phyloP scores from a whole-genome alignment of 2,888 invertebrate genomes.

The Acholoe squamosa region DNA sequence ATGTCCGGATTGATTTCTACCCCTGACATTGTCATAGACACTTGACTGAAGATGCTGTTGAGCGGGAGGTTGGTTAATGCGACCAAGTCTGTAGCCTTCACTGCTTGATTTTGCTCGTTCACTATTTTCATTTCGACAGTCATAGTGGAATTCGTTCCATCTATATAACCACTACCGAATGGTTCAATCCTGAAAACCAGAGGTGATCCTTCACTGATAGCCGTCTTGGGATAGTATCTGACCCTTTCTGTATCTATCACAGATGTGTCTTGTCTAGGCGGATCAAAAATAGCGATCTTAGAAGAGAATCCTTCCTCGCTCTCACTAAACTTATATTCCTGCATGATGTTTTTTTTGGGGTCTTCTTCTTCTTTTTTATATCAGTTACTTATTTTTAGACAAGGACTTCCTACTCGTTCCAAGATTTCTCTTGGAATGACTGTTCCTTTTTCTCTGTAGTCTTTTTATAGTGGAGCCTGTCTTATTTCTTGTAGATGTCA shows the following conservation, averaged over 20 bases:
- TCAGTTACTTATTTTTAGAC: background rate
- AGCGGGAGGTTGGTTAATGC: background rate
- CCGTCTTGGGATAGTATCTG: background rate
- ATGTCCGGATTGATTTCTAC: background rate
- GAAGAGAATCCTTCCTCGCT: background rate
- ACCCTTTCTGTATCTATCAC: background rate
- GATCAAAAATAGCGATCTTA: background rate
- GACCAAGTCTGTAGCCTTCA: background rate
- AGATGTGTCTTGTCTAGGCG: background rate
- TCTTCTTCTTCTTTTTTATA: background rate
- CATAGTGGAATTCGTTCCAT: background rate
- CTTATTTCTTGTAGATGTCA: background rate
- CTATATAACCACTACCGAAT: background rate
- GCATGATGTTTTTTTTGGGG: background rate
- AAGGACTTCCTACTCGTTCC: background rate
- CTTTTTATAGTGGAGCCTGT: conserved; percentile 1
- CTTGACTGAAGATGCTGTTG: background rate
- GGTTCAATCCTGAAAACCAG: background rate
- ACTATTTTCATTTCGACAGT: background rate
- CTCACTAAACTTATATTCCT: background rate
- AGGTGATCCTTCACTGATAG: background rate
- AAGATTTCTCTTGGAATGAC: background rate
- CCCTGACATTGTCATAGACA: background rate
- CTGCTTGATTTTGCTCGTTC: background rate
- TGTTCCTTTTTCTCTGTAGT: background rate